A percentile compares a stretch with the other conserved stretches of the same genome.
Evolutionary conservation across 2,113 vertebrate genomes (phyloP).

Genomic region (Charina bottae): DNA sequence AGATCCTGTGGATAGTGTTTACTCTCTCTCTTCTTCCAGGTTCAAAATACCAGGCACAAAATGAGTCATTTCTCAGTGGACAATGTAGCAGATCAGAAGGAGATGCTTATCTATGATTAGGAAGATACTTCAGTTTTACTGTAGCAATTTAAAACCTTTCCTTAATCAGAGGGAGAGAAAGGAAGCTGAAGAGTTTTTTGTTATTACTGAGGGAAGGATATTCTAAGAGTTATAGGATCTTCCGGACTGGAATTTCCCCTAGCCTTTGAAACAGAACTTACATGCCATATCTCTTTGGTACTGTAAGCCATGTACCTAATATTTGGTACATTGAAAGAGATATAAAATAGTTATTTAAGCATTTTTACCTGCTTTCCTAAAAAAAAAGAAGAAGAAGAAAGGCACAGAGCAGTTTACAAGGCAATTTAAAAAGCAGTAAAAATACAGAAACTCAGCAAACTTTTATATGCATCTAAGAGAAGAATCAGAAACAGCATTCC

Average conservation of each 20-base stretch:
- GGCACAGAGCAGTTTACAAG: not conserved
- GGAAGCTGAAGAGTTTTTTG: slow-evolving; percentile 40
- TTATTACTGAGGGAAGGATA: slow-evolving; percentile 35
- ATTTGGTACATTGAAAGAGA: slow-evolving; percentile 16
- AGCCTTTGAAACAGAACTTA: slow-evolving; percentile 32
- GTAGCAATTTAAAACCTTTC: slow-evolving; percentile 64
- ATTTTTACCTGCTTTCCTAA: too few relatives aligned
- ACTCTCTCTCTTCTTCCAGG: slow-evolving; percentile 53
- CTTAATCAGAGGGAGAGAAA: slow-evolving; percentile 59
- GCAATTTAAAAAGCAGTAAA: not conserved
- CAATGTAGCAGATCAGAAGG: slow-evolving; percentile 63
- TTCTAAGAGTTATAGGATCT: slow-evolving; percentile 54
- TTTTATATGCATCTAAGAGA: not conserved
- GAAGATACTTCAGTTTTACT: slow-evolving; percentile 62
- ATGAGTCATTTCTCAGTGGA: slow-evolving; percentile 66
- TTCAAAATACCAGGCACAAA: slow-evolving; percentile 63
- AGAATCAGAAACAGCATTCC: not conserved
- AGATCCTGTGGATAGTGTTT: slow-evolving; percentile 68
- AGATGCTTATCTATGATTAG: slow-evolving; percentile 70
- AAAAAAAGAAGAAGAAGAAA: not conserved
- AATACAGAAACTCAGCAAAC: not conserved
- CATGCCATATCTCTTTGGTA: slow-evolving; percentile 13
- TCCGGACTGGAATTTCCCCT: slow-evolving; percentile 52
- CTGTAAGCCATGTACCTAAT: not conserved
- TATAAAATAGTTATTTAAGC: not conserved